phyloP scores from a whole-genome alignment of 1,140 invertebrate species.

The Holcopasites calliopsidis region DNA sequence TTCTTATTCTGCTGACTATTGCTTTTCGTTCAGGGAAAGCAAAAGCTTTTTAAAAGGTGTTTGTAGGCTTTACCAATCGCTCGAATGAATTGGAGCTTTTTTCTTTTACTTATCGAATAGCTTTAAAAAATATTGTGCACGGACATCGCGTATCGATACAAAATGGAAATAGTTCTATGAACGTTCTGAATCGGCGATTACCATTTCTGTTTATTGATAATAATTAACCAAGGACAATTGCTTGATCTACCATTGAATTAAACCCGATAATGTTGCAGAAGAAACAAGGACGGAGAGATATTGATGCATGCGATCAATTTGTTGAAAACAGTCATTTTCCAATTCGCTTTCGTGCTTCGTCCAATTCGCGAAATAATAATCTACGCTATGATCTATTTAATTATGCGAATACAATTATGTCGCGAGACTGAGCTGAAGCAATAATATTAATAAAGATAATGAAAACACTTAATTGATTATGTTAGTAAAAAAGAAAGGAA shows the following conservation, averaged over 20 bases:
- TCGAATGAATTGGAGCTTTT: no score
- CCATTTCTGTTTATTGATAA: neutral
- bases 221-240: conserved; percentile 16
- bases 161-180: neutral
- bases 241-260: neutral
- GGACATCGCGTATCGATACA: neutral
- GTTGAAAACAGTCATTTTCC: neutral
- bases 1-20: neutral
- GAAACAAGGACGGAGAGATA: neutral
- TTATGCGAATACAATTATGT: neutral
- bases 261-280: neutral
- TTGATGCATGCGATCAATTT: neutral
- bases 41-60: conserved; percentile 26
- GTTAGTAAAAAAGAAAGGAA: neutral
- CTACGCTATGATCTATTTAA: neutral
- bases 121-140: conserved; percentile 36
- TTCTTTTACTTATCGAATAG: conserved; percentile 2
- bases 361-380: neutral
- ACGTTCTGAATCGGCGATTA: neutral
- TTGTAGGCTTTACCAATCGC: neutral
- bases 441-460: neutral
- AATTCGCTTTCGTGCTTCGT: neutral
- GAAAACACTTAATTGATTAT: neutral
- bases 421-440: neutral
- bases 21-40: neutral